Evolutionary conservation across 2,113 vertebrate genomes (phyloP).

Genomic region (Tretioscincus oriximinensis): DNA sequence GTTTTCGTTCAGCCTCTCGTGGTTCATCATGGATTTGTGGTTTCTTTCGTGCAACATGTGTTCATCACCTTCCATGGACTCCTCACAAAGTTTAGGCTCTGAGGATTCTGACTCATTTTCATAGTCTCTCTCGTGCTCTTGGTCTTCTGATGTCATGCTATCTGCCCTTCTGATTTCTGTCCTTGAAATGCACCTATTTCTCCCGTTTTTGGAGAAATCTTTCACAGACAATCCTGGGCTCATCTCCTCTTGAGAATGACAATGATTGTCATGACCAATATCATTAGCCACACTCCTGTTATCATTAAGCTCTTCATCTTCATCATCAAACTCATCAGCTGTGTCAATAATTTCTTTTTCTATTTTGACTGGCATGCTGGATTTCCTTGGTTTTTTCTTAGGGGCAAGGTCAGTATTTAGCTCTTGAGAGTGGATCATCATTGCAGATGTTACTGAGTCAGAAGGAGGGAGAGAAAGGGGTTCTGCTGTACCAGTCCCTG

Average conservation of each 20-base stretch:
- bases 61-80: conserved; percentile 91
- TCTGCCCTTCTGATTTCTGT: conserved; percentile 89
- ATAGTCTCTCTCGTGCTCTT: conserved; percentile 95
- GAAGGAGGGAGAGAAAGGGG: conserved; percentile 80
- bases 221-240: conserved; percentile 90
- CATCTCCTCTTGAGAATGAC: conserved; percentile 94
- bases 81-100: conserved; percentile 90
- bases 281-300: conserved; percentile 82
- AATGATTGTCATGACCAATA: conserved; percentile 89
- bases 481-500: conserved; percentile 81
- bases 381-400: conserved; percentile 98
- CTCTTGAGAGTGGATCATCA: conserved; percentile 77
- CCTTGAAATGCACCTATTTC: conserved; percentile 79
- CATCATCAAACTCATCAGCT: conserved; percentile 93
- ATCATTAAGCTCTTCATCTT: conserved; percentile 86
- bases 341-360: conserved; percentile 97
- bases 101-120: conserved; percentile 97
- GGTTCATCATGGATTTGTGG: conserved; percentile 74
- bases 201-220: conserved; percentile 87
- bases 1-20: conserved; percentile 84
- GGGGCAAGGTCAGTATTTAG: conserved; percentile 85
- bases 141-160: conserved; percentile 97
- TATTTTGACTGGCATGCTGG: conserved; percentile 99
- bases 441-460: conserved; percentile 75
- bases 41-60: conserved; percentile 68